A percentile compares a stretch with the other conserved stretches of the same genome.
These are phyloP conservation scores for Hirtodrosophila histrioides DNA, from an alignment of 2,888 invertebrate species.

Conservation along the genomic window DNA sequence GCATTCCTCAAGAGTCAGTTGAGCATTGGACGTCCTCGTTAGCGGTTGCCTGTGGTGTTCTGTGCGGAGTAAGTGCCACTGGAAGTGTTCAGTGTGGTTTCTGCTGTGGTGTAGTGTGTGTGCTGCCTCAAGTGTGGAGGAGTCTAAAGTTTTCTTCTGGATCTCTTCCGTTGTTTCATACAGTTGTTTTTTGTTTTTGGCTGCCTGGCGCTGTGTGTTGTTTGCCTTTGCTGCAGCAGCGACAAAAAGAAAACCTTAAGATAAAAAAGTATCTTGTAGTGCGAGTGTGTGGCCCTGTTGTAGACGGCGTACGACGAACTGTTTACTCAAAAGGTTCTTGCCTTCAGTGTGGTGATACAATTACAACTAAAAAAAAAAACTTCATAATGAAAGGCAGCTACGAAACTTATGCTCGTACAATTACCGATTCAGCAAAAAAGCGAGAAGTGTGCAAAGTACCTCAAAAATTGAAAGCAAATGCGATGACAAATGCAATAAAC, in stretches of 20 bases:
- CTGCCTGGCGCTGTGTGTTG: conserved; percentile 18
- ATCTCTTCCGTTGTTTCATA: conserved; percentile 34
- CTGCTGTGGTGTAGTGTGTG: conserved; percentile 4
- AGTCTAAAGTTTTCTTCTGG: conserved; percentile 65
- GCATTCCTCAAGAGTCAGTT: conserved; percentile 77
- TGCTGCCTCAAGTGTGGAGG: conserved; percentile 41
- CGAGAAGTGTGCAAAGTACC: conserved; percentile 38
- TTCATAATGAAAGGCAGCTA: conserved; percentile 37
- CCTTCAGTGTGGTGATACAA: conserved; percentile 71
- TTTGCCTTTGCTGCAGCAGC: conserved; percentile 30
- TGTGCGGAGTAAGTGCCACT: conserved; percentile 54
- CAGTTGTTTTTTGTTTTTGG: conserved; percentile 30
- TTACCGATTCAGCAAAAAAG: conserved; percentile 63
- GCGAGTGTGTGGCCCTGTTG: conserved; percentile 29
- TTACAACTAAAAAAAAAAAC: conserved; percentile 57
- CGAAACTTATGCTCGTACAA: conserved; percentile 18
- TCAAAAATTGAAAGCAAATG: conserved; percentile 41
- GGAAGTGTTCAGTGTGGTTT: conserved; percentile 3
- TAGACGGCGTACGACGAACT: conserved; percentile 43
- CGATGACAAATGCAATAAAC: conserved; percentile 47
- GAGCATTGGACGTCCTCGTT: conserved; percentile 83
- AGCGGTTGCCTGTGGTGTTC: conserved; percentile 77
- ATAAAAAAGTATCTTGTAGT: conserved; percentile 68
- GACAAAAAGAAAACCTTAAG: conserved; percentile 60
- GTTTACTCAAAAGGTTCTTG: conserved; percentile 75